These are phyloP conservation scores for Chaenocephalus aceratus DNA, from an alignment of 2,113 vertebrate genomes.

Conservation along the genomic window DNA sequence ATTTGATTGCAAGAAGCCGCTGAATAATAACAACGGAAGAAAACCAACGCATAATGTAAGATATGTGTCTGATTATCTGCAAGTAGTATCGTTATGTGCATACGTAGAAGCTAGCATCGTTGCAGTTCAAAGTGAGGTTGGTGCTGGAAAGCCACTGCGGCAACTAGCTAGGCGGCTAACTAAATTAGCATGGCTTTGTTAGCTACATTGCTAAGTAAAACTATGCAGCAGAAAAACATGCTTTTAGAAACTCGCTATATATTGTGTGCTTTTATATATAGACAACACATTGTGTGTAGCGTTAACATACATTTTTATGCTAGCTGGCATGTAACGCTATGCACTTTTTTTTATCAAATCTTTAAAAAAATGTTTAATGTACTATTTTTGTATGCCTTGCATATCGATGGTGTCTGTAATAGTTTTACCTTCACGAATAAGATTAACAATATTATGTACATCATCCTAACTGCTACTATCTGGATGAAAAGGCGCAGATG, in stretches of 20 bases:
- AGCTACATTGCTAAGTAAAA: slow-evolving; percentile 16
- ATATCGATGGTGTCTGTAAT: rapidly evolving
- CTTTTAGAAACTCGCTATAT: rapidly evolving
- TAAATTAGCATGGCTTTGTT: slow-evolving; percentile 72
- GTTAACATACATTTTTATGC: rapidly evolving
- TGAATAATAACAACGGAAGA: background rate
- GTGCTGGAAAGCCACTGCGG: slow-evolving; percentile 13
- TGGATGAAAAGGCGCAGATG: rapidly evolving
- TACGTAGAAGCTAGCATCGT: rapidly evolving
- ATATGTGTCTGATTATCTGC: rapidly evolving
- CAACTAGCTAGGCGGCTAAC: slow-evolving; percentile 62
- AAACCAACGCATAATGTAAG: slow-evolving; percentile 4
- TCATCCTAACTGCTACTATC: background rate
- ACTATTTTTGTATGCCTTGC: too few species aligned
- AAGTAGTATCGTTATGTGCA: rapidly evolving
- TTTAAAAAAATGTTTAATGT: background rate
- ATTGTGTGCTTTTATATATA: background rate
- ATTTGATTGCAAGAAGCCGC: background rate
- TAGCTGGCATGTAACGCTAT: background rate
- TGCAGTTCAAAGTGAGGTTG: background rate
- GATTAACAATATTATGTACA: too few species aligned
- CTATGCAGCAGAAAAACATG: background rate
- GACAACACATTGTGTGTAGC: background rate
- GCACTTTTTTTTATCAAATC: background rate
- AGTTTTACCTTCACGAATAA: background rate